Percentiles rank a stretch among this genome's conserved stretches.
phyloP scores from a whole-genome alignment of 2,888 invertebrate genomes.

The Andricus quercusramuli region DNA sequence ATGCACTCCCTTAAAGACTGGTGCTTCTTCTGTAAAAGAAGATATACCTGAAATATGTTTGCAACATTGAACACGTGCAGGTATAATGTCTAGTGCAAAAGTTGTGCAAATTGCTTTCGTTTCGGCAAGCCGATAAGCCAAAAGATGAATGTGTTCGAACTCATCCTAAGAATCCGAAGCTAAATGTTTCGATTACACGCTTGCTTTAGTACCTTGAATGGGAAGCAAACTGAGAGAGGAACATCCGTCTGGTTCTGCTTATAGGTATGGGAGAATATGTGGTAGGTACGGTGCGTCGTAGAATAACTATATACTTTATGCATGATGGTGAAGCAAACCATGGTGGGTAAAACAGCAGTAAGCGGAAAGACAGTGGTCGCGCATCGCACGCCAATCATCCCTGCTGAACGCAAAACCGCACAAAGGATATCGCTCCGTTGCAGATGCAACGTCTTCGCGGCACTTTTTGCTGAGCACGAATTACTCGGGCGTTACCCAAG shows the following conservation, averaged over 20 bases:
- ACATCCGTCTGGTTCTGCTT: conserved; percentile 16
- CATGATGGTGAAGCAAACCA: conserved; percentile 51
- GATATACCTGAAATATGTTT: background rate
- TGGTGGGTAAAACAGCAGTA: conserved; percentile 53
- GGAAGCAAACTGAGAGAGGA: conserved; percentile 53
- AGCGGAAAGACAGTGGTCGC: conserved; percentile 58
- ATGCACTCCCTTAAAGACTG: background rate
- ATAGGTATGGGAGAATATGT: too few species aligned
- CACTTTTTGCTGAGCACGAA: conserved; percentile 50
- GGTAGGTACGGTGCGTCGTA: background rate
- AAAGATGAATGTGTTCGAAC: conserved; percentile 17
- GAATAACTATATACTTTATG: conserved; percentile 35
- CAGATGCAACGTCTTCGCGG: conserved; percentile 56
- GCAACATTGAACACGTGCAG: conserved; percentile 33
- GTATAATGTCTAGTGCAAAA: conserved; percentile 13
- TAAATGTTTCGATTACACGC: conserved; percentile 70
- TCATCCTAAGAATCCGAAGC: conserved; percentile 43
- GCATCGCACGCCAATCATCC: conserved; percentile 61
- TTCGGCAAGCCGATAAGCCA: conserved; percentile 38
- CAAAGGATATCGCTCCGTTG: conserved; percentile 62
- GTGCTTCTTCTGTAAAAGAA: background rate
- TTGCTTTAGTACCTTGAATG: conserved; percentile 72
- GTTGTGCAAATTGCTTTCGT: conserved; percentile 33
- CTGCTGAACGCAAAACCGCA: conserved; percentile 62
- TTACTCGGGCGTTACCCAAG: conserved; percentile 56